phyloP scores from a whole-genome alignment of 2,888 invertebrate genomes.

The Mimumesa dahlbomi region DNA sequence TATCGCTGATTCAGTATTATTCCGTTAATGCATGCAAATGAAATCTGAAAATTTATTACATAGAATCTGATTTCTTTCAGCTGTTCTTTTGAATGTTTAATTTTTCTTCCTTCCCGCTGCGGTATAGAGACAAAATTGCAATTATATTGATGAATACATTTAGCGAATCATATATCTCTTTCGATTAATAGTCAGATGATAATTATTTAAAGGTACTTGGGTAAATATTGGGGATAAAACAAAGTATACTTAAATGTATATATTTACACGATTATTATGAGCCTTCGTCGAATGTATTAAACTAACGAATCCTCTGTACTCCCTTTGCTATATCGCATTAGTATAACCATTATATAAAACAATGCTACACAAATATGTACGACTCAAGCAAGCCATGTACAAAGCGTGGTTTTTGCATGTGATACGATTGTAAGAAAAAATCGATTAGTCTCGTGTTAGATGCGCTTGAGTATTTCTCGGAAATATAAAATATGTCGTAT shows the following conservation, averaged over 20 bases:
- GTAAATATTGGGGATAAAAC: background rate
- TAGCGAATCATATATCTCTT: too few species aligned
- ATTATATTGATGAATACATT: too few species aligned
- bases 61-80: too few species aligned
- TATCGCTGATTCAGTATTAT: too few species aligned
- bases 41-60: too few species aligned
- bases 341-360: slow-evolving; percentile 50
- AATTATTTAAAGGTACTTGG: background rate
- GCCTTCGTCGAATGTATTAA: slow-evolving; percentile 54
- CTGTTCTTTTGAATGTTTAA: too few species aligned
- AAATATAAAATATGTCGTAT: background rate
- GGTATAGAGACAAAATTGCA: too few species aligned
- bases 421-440: slow-evolving; percentile 57
- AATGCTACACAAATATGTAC: slow-evolving; percentile 50
- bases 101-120: too few species aligned
- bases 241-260: slow-evolving; percentile 39
- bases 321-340: slow-evolving; percentile 10
- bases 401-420: slow-evolving; percentile 51
- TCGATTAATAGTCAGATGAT: background rate
- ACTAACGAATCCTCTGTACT: slow-evolving; percentile 43
- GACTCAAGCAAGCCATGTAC: slow-evolving; percentile 65
- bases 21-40: too few species aligned
- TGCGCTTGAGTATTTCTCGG: background rate
- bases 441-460: background rate
- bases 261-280: slow-evolving; percentile 56